These are phyloP conservation scores for Orius insidiosus DNA, from an alignment of 1,140 invertebrate genomes.

Conservation along the genomic window DNA sequence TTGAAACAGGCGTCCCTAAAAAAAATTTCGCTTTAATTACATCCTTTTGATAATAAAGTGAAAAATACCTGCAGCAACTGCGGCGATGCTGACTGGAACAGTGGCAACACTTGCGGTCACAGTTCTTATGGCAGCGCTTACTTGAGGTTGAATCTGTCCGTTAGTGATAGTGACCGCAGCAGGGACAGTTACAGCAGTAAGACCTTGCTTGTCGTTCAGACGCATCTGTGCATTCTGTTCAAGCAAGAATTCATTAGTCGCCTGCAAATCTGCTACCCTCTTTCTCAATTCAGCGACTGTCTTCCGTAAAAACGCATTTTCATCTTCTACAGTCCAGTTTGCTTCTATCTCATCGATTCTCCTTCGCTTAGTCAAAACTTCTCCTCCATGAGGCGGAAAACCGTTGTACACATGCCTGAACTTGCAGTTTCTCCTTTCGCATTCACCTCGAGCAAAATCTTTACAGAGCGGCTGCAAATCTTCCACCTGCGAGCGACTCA, in stretches of 20 bases:
- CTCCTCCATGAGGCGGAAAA: constrained; percentile 6
- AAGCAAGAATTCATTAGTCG: constrained; percentile 62
- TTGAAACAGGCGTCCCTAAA: constrained; percentile 30
- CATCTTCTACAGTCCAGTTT: constrained; percentile 42
- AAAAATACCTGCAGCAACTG: constrained; percentile 24
- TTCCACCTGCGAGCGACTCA: background rate
- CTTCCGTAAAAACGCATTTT: constrained; percentile 49
- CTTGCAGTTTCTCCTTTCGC: constrained; percentile 37
- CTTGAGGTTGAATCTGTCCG: constrained; percentile 31
- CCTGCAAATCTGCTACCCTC: constrained; percentile 39
- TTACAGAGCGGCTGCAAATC: constrained; percentile 48
- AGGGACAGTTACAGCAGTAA: constrained; percentile 34
- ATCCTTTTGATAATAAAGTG: constrained; percentile 6
- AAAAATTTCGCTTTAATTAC: too few relatives aligned
- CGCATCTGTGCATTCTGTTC: constrained; percentile 64
- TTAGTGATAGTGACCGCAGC: constrained; percentile 39
- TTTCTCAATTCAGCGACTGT: constrained; percentile 59
- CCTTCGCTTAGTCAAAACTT: constrained; percentile 9
- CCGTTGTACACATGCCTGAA: constrained; percentile 23
- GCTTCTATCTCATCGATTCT: constrained; percentile 4
- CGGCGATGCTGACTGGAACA: constrained; percentile 43
- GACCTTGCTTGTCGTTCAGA: constrained; percentile 38
- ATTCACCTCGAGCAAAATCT: constrained; percentile 57
- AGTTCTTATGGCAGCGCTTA: constrained; percentile 34
- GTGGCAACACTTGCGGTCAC: constrained; percentile 42